Base-by-base conservation (phyloP, 2,113 vertebrate genomes). In the Gasterosteus nipponicus region DNA sequence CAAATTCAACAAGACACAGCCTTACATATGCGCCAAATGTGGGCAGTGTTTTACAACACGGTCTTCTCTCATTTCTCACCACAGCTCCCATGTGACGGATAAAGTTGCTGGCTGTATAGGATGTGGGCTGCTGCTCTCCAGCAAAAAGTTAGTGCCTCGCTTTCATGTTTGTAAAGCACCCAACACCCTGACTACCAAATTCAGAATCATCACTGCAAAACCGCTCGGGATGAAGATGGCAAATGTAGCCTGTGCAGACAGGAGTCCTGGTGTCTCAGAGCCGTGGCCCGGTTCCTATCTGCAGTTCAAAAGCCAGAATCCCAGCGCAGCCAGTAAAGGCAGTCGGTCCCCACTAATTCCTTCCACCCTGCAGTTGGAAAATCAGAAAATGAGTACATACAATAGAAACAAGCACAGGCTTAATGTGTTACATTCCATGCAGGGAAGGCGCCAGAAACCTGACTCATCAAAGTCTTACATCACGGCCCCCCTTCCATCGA, bases 91-190 rank as follows among this genome's bases (percentile, higher is more conserved):
- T 51, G 78, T 77, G 6, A 47, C 51, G 7, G 89, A 90, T 68
- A 90, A 89, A 69, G 58, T 93, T 19, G 87, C 77, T 10, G 91
- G 92, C 12, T 94, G 92, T 56, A 72, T 91, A 56, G 88, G 87
- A 33, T 94, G 93, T 56, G 93, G 92, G 49, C 12, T 92, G 51
- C 79, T 94, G 65, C 87, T 94, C 31, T 89, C 85, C 6, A 87
- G 89, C 76, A 89, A 79, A 29, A 93, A 91, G 44, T 6, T 85
- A 2, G 72, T 90, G 56, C 90, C 91, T 61, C 88, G 86, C 53
- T 89, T 82, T 57, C 93, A 94, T 63, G 10, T 56, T 38, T 94
- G 93, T 70, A 89, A 87, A 38, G 42, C 83, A 0, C 35, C 73
- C 31, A 70, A 16, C 64, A 64, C 15, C 16, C 56, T 7, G 2